Evolutionary conservation across 2,113 vertebrate species (phyloP).

Genomic region (Galeopterus variegatus): DNA sequence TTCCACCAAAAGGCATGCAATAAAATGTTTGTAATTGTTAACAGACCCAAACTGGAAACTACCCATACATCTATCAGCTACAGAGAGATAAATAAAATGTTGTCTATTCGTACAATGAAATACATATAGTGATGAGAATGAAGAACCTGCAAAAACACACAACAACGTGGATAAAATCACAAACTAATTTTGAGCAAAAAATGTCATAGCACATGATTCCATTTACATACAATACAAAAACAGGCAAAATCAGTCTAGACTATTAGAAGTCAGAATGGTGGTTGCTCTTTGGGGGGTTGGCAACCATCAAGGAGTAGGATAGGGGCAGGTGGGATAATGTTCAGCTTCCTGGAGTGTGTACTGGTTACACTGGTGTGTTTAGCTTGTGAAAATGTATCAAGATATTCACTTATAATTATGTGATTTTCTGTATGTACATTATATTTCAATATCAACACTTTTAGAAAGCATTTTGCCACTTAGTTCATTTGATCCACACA

Average conservation of each 20-base stretch:
- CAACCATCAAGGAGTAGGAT: neutral
- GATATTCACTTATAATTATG: neutral
- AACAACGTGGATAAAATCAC: neutral
- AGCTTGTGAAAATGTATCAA: neutral
- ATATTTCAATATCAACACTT: conserved; percentile 37
- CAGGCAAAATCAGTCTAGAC: neutral
- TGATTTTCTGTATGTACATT: neutral
- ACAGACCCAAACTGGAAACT: neutral
- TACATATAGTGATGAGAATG: neutral
- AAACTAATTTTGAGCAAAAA: neutral
- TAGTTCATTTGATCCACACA: neutral
- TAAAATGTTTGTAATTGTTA: neutral
- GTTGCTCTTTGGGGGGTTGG: neutral
- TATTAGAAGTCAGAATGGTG: conserved; percentile 8
- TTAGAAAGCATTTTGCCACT: neutral
- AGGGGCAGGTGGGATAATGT: neutral
- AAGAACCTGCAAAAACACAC: neutral
- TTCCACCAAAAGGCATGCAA: neutral
- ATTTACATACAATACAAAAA: neutral
- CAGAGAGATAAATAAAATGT: neutral
- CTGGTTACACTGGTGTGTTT: neutral
- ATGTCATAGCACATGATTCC: neutral
- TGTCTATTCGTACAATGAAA: neutral
- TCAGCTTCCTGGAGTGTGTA: neutral
- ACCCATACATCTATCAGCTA: neutral